Base-by-base conservation (phyloP, 2,888 invertebrate genomes). In the Lasioglossum pauxillum region DNA sequence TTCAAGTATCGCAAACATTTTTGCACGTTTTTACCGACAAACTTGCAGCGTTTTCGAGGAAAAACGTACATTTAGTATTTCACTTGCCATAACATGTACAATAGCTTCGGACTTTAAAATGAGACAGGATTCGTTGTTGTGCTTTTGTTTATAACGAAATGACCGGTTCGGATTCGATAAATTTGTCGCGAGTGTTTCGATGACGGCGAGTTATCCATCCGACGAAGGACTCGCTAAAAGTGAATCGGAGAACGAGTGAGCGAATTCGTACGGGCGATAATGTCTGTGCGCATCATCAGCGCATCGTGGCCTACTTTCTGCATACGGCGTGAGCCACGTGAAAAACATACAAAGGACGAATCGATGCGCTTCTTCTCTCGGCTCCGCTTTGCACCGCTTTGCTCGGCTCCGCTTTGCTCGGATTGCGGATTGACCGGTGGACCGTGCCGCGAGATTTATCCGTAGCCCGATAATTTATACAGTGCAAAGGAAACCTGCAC, bases 361-460 rank as follows among this genome's bases (percentile, higher is more conserved):
- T 69, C 78, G 83, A 73, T 88, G 84, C 82, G 75, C 83, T 85
- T 88, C 53, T 53, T 23, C 23, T 23, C 53, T 53, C 53, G 23
- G 53, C 10, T 23, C 53, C 8, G 19, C 49, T 49, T 7, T 5
- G 7, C 49, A 14, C 7, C 53, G 53, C 10, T 53, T 53, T 19
- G 8, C 53, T 10, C 49, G 7, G 53, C 23, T 53, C 23, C 53
- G 53, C 53, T 53, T 53, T 53, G 53, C 84, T 67, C 67, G 35
- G 67, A 35, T 67, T 19, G 64, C 64, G 31, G 31, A 67, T 67
- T 67, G 83, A 49, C 83, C 87, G 74, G 69, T 71, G 78, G 84
- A 86, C 88, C 85, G 84, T 84, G 82, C 83, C 79, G 80, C 78
- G 84, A 88, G 88, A 91, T 89, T 91, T 90, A 87, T 92, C 83